Evolutionary conservation across 2,797 vertebrate genomes (phyloP).

Genomic region (Rousettus madagascariensis): DNA sequence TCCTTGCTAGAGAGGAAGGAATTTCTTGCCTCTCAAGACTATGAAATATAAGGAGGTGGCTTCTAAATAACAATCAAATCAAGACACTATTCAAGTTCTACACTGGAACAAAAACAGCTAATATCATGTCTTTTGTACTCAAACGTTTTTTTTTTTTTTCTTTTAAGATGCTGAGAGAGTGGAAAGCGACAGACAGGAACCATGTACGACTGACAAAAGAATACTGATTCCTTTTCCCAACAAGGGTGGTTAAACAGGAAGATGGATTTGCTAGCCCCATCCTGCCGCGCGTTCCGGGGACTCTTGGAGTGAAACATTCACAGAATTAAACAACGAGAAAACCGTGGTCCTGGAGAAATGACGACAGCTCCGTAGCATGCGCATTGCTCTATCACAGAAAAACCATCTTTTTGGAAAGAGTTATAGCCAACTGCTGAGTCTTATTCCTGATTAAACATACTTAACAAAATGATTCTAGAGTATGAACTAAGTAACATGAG

Average conservation of each 20-base stretch:
- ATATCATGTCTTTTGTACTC: constrained; percentile 25
- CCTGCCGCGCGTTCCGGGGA: neutral
- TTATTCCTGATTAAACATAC: constrained; percentile 71
- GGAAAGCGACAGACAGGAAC: constrained; percentile 6
- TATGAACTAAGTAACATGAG: constrained; percentile 40
- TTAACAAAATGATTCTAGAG: constrained; percentile 61
- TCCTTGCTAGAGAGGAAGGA: neutral
- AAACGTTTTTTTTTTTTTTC: neutral
- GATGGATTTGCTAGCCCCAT: constrained; percentile 29
- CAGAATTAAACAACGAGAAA: neutral
- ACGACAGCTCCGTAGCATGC: neutral
- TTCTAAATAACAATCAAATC: constrained; percentile 55
- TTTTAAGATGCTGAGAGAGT: constrained; percentile 43
- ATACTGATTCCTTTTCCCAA: constrained; percentile 41
- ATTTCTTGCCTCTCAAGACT: neutral
- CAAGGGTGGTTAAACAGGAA: constrained; percentile 16
- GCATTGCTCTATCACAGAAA: constrained; percentile 22
- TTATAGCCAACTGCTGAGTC: constrained; percentile 57
- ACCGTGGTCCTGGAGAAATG: neutral
- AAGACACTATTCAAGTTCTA: constrained; percentile 39
- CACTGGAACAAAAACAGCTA: constrained; percentile 26
- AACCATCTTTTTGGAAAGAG: neutral
- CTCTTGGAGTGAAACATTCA: neutral
- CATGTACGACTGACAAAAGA: constrained; percentile 29
- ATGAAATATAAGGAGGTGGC: neutral